Evolutionary conservation across 2,797 vertebrate genomes (phyloP), one percentile per base, ranked within the genome.

Genomic region (Gastrophryne carolinensis): DNA sequence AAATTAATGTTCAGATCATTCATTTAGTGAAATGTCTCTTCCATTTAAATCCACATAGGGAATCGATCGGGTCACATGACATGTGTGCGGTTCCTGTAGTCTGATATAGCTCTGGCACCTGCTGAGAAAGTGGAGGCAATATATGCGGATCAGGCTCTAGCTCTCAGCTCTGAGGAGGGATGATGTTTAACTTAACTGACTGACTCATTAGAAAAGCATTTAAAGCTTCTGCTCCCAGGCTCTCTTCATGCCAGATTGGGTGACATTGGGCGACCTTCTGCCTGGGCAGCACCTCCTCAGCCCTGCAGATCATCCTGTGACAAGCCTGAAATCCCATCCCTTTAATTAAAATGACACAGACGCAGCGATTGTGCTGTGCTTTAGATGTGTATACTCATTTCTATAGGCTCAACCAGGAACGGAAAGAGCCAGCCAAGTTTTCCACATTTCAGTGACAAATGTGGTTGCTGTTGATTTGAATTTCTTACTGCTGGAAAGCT

Each of bases 191-290:
- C 17, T 30, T 68, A 47, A 57, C 57, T 44, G 74, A 76, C 27
- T 6, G 58, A 32, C 57, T 77, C 64, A 57, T 75, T 70, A 77
- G 44, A 29, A 53, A 68, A 37, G 49, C 49, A 60, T 70, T 77
- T 63, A 64, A 27, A 19, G 12, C 63, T 56, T 77, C 58, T 17
- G 15, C 57, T 70, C 58, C 49, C 29, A 13, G 34, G 29, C 17
- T 70, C 37, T 54, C 37, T 70, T 70, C 49, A 70, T n/a, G 50
- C 35, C 27, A 76, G 34, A 70, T 52, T 76, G 35, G 26, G 58
- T 53, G 64, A 76, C 65, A 76, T 69, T 76, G 65, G 44, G 12
- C 47, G 57, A 69, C 73, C 73, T 75, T 69, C 56, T 61, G 56
- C 41, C 21, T 62, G 49, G 26, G 24, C 64, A 68, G 32, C 34